These are phyloP conservation scores for Orchestes rusci DNA, from an alignment of 2,888 invertebrate species.

Conservation along the genomic window DNA sequence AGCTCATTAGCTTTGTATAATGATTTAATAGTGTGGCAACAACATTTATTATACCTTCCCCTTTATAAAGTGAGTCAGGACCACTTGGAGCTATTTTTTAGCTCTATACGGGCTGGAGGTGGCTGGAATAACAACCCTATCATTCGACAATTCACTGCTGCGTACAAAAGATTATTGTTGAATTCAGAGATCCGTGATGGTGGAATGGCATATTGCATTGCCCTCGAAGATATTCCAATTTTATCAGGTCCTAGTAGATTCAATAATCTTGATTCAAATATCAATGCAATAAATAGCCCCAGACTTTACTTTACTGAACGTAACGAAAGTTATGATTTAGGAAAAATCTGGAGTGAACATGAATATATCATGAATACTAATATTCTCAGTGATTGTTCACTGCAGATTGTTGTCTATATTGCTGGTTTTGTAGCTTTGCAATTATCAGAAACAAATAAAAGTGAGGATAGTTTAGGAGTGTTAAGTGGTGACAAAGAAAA, in stretches of 20 bases:
- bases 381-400: slow-evolving; percentile 11
- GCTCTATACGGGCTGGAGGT: slow-evolving; percentile 18
- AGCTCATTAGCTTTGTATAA: slow-evolving; percentile 10
- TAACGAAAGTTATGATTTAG: too few relatives aligned
- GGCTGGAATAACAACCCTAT: slow-evolving; percentile 28
- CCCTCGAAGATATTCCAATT: slow-evolving; percentile 19
- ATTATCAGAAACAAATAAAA: slow-evolving; percentile 3
- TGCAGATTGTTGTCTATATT: slow-evolving; percentile 10
- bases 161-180: slow-evolving; percentile 25
- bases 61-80: slow-evolving; percentile 24
- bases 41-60: slow-evolving; percentile 15
- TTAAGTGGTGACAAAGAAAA: slow-evolving; percentile 7
- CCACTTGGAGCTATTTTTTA: slow-evolving; percentile 10
- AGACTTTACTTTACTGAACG: too few relatives aligned
- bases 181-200: slow-evolving; percentile 14
- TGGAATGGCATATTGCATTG: slow-evolving; percentile 22
- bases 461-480: slow-evolving; percentile 8
- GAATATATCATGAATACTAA: slow-evolving; percentile 10
- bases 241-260: too few relatives aligned
- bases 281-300: too few relatives aligned
- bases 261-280: too few relatives aligned
- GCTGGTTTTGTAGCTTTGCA: slow-evolving; percentile 9
- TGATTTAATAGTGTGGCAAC: slow-evolving; percentile 1
- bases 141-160: slow-evolving; percentile 17
- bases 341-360: slow-evolving; percentile 8